Percentiles rank a stretch among this genome's conserved stretches.
Evolutionary conservation across 2,113 vertebrate species (phyloP).

Genomic region (Amia ocellicauda): DNA sequence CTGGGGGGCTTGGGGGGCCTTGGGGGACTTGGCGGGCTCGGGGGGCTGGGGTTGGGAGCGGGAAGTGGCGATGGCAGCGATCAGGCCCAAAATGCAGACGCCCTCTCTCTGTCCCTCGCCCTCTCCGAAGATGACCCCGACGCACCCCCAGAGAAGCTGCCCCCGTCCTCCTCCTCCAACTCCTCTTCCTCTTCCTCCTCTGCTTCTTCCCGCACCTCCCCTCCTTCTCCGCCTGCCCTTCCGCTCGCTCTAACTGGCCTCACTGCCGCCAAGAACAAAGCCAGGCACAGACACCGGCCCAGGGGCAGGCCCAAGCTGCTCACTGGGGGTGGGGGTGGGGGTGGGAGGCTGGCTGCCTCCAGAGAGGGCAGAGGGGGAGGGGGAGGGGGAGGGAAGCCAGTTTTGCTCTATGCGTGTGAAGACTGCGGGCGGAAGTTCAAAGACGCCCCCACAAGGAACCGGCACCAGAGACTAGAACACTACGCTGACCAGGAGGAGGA

Average conservation of each 20-base stretch:
- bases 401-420: constrained; percentile 60
- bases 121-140: too few relatives aligned
- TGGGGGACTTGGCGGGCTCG: constrained; percentile 11
- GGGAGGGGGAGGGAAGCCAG: constrained; percentile 14
- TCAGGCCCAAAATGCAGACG: too few relatives aligned
- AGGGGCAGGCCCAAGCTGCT: not conserved
- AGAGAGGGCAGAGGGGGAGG: constrained; percentile 4
- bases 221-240: not conserved
- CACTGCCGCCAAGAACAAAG: constrained; percentile 12
- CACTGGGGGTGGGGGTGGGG: not conserved
- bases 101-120: too few relatives aligned
- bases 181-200: too few relatives aligned
- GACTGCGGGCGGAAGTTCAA: constrained; percentile 67
- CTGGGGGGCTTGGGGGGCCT: not conserved
- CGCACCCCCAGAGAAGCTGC: too few relatives aligned
- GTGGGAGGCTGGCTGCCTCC: not conserved
- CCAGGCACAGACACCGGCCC: constrained; percentile 3
- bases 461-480: constrained; percentile 62
- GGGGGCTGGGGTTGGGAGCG: too few relatives aligned
- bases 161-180: too few relatives aligned
- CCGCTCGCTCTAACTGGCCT: not conserved
- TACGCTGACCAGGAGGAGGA: constrained; percentile 44
- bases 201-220: too few relatives aligned
- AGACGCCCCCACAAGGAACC: constrained; percentile 65
- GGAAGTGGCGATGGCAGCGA: too few relatives aligned